Conservation (phyloP, 2,797 vertebrate genomes). For the Rhinophrynus dorsalis region DNA sequence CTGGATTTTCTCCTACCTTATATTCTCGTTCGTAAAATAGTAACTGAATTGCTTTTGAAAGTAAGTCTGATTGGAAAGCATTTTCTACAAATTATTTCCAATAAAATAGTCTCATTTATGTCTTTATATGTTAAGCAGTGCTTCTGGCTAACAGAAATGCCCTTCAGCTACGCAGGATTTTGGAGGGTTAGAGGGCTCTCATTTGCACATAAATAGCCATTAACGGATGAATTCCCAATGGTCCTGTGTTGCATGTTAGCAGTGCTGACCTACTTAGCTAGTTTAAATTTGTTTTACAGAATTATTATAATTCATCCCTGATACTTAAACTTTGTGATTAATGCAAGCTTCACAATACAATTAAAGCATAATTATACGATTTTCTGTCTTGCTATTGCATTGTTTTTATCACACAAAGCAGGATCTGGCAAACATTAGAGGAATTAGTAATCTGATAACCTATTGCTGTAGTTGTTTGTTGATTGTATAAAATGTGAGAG, state of each 20-base stretch:
- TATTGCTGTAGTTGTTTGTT: slow-evolving; percentile 72
- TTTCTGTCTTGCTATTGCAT: slow-evolving; percentile 83
- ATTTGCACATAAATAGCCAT: slow-evolving; percentile 98
- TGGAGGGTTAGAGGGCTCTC: slow-evolving; percentile 86
- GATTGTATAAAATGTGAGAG: slow-evolving; percentile 73
- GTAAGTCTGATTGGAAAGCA: no score
- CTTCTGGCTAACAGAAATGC: slow-evolving; percentile 88
- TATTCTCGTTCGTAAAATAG: no score
- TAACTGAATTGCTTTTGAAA: no score
- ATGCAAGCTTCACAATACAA: slow-evolving; percentile 91
- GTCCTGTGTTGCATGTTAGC: slow-evolving; percentile 83
- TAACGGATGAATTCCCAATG: slow-evolving; percentile 85
- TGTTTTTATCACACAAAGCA: slow-evolving; percentile 83
- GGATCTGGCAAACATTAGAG: slow-evolving; percentile 90
- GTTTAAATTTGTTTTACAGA: slow-evolving; percentile 88
- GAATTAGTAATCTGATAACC: slow-evolving; percentile 83
- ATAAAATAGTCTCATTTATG: slow-evolving; percentile 79
- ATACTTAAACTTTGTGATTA: slow-evolving; percentile 94
- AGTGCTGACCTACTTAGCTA: slow-evolving; percentile 92
- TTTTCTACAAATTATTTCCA: slow-evolving; percentile 56
- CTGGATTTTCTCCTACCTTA: no score
- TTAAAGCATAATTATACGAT: slow-evolving; percentile 94
- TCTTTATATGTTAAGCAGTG: slow-evolving; percentile 74
- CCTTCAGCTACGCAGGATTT: slow-evolving; percentile 85
- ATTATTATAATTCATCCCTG: slow-evolving; percentile 92